These are phyloP conservation scores for Ophraella communa DNA, from an alignment of 2,888 invertebrate genomes.

Conservation along the genomic window DNA sequence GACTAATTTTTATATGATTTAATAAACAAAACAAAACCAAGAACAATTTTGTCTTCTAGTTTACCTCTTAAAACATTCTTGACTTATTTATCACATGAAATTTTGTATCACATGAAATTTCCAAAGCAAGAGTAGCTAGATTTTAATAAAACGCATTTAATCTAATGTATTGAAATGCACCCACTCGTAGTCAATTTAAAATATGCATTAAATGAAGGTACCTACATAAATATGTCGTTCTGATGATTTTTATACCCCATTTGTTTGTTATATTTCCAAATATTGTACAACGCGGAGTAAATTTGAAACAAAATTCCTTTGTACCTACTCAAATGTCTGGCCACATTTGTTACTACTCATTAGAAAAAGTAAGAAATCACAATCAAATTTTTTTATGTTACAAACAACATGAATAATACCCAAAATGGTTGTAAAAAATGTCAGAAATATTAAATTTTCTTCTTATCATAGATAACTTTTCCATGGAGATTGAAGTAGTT, in stretches of 20 bases:
- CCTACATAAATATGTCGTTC: constrained; percentile 14
- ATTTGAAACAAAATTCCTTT: not conserved
- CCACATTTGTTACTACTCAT: not conserved
- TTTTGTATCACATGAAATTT: too few species aligned
- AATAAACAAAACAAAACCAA: too few species aligned
- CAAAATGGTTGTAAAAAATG: not conserved
- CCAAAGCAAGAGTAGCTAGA: too few species aligned
- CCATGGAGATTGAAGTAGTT: too few species aligned
- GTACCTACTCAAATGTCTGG: not conserved
- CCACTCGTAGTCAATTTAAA: constrained; percentile 9
- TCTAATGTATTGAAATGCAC: constrained; percentile 5
- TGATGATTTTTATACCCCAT: constrained; percentile 16
- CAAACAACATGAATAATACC: not conserved
- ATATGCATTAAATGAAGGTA: constrained; percentile 10
- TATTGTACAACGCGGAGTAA: not conserved
- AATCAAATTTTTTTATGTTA: not conserved
- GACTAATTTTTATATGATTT: too few species aligned
- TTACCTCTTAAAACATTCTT: too few species aligned
- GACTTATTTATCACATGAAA: too few species aligned
- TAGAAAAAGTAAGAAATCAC: not conserved
- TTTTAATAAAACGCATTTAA: constrained; percentile 1
- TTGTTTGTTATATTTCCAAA: not conserved
- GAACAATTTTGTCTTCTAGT: too few species aligned
- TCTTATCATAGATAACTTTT: not conserved
- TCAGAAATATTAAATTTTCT: not conserved